phyloP scores from a whole-genome alignment of 1,140 invertebrate genomes.

The Pollicipes pollicipes region DNA sequence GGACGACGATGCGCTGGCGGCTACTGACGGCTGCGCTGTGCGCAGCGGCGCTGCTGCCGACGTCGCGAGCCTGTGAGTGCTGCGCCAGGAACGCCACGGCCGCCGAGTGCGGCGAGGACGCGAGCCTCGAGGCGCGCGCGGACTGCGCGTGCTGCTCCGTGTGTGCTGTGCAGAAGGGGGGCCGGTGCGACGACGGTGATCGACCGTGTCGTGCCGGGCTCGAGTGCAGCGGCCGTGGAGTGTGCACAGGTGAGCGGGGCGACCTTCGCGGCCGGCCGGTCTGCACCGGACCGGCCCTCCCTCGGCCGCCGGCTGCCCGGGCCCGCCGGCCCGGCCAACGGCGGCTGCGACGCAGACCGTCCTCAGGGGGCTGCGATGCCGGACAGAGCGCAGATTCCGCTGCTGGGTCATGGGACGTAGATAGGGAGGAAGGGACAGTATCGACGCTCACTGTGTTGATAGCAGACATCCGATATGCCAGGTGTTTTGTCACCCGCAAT shows the following conservation, averaged over 20 bases:
- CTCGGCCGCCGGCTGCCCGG: too few relatives aligned
- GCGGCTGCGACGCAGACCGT: conserved; percentile 18
- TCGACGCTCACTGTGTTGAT: too few relatives aligned
- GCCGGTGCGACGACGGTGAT: conserved; percentile 18
- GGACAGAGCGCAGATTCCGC: too few relatives aligned
- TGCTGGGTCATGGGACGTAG: too few relatives aligned
- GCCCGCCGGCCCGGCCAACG: not conserved
- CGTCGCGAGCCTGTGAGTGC: not conserved
- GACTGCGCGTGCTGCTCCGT: conserved; percentile 21
- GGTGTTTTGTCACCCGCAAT: too few relatives aligned
- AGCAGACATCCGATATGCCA: too few relatives aligned
- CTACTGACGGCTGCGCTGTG: not conserved
- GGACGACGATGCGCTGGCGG: not conserved
- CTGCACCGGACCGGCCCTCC: too few relatives aligned
- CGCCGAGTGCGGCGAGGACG: not conserved
- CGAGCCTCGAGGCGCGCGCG: not conserved
- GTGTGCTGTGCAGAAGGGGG: conserved; percentile 21
- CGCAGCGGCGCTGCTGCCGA: not conserved
- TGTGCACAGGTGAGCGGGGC: not conserved
- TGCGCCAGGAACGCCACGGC: not conserved
- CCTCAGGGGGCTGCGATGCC: too few relatives aligned
- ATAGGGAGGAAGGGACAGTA: too few relatives aligned
- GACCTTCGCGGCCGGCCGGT: too few relatives aligned
- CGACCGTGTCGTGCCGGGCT: not conserved
- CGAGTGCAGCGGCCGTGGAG: not conserved